Conservation (phyloP, 53 echinoderm and acorn worm species). For the Mesocentrotus franciscanus region DNA sequence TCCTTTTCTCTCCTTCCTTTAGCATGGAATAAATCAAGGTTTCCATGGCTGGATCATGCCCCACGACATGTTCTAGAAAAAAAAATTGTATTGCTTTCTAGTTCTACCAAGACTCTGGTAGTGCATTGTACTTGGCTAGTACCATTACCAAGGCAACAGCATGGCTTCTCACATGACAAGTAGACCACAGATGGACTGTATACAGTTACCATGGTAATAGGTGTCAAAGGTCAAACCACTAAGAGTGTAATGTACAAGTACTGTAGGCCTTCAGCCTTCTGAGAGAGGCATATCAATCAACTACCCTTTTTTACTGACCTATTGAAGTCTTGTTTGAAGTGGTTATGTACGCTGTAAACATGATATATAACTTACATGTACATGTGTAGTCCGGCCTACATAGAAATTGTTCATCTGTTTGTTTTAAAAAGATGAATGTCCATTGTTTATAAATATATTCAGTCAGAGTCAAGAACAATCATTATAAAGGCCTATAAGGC, state of each 20-base stretch:
- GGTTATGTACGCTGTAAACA: no score
- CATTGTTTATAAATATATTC: background rate
- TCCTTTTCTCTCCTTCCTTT: no score
- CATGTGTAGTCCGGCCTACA: no score
- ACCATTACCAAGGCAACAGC: constrained; percentile 1
- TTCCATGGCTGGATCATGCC: background rate
- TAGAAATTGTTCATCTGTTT: no score
- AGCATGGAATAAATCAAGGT: background rate
- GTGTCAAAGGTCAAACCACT: constrained; percentile 39
- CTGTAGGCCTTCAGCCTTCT: background rate
- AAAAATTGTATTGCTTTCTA: no score
- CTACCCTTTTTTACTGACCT: background rate
- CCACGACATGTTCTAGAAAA: background rate
- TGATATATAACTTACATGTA: no score
- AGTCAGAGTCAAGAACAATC: background rate
- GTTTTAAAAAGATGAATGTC: no score
- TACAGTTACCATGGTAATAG: constrained; percentile 27
- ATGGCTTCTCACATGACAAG: constrained; percentile 24
- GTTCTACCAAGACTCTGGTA: background rate
- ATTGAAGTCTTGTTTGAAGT: background rate
- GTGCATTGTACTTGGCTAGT: background rate
- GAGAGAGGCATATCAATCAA: background rate
- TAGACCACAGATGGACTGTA: constrained; percentile 10
- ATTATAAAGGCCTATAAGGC: no score
- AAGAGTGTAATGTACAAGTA: constrained; percentile 3